Conservation (phyloP, 64 coral and sea anemone genomes). For the Dendrophyllia cribrosa region DNA sequence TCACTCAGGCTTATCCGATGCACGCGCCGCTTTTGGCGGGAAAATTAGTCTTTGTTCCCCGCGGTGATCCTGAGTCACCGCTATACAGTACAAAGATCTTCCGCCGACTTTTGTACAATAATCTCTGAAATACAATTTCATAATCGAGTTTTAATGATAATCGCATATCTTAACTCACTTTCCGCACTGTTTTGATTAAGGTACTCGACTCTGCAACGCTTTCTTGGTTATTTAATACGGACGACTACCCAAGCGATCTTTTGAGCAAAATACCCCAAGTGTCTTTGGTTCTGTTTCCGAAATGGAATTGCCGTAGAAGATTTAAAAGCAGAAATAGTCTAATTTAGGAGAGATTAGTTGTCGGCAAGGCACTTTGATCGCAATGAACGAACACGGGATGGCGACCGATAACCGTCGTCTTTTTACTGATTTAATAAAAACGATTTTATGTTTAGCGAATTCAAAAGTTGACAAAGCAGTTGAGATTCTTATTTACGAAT, state of each 20-base stretch:
- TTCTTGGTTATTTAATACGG: neutral
- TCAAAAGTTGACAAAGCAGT: no score
- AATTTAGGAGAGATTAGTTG: neutral
- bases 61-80: neutral
- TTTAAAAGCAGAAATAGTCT: neutral
- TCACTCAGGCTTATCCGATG: neutral
- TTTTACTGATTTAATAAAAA: no score
- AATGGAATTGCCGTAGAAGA: neutral
- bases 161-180: neutral
- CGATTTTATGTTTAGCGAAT: no score
- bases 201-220: neutral
- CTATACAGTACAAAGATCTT: constrained; percentile 2
- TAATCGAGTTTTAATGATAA: neutral
- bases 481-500: no score
- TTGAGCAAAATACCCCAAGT: no score
- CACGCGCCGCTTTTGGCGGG: constrained; percentile 12
- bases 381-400: neutral
- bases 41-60: neutral
- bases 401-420: no score
- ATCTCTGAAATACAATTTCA: neutral
- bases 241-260: neutral
- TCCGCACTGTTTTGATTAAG: neutral
- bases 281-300: neutral
- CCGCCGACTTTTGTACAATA: constrained; percentile 25
- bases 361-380: neutral